phyloP scores from a whole-genome alignment of 2,888 invertebrate genomes.

The Lysandra coridon region DNA sequence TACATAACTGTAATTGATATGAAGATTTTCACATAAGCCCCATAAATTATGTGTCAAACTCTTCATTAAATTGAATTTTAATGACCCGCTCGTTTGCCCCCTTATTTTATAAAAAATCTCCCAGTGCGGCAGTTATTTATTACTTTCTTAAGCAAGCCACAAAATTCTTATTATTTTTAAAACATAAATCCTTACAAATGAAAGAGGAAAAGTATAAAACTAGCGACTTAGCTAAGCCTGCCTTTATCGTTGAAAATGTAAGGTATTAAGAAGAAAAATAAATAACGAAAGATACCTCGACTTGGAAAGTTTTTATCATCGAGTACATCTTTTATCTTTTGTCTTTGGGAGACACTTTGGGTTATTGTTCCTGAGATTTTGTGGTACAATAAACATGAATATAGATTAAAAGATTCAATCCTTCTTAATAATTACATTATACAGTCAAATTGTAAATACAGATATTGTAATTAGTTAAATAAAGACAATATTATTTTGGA shows the following conservation, averaged over 20 bases:
- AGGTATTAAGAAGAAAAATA: slow-evolving; percentile 27
- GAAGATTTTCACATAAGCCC: too few relatives aligned
- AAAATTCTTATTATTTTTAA: background rate
- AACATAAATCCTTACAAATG: slow-evolving; percentile 14
- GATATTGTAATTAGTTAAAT: background rate
- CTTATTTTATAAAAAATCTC: too few relatives aligned
- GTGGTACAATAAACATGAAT: background rate
- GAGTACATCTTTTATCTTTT: slow-evolving; percentile 29
- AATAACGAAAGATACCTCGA: slow-evolving; percentile 24
- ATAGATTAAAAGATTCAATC: background rate
- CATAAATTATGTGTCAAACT: too few relatives aligned
- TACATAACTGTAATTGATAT: too few relatives aligned
- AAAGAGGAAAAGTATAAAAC: background rate
- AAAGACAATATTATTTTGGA: background rate
- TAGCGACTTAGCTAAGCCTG: slow-evolving; percentile 20
- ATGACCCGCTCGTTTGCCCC: too few relatives aligned
- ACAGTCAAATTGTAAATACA: too few relatives aligned
- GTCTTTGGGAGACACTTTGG: slow-evolving; percentile 16
- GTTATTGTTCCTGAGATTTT: slow-evolving; percentile 17
- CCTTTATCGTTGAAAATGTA: slow-evolving; percentile 28
- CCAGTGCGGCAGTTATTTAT: too few relatives aligned
- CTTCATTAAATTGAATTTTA: too few relatives aligned
- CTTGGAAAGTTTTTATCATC: slow-evolving; percentile 28
- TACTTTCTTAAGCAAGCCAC: background rate
- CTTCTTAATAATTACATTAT: background rate